Conservation (phyloP, 1,140 invertebrate genomes). For the Scaptodrosophila lebanonensis region DNA sequence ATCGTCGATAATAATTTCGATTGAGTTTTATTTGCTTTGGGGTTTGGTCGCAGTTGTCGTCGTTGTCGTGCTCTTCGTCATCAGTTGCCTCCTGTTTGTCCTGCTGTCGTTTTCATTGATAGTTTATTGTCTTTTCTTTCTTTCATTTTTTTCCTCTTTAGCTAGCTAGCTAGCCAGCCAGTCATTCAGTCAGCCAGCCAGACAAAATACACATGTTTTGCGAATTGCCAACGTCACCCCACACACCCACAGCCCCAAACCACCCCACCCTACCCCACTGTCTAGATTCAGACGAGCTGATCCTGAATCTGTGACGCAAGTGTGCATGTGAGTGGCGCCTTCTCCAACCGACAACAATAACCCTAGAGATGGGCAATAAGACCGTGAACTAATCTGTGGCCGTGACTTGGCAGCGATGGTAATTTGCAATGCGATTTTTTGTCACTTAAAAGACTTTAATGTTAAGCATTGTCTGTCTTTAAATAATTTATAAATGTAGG, state of each 20-base stretch:
- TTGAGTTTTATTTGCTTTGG: slow-evolving; percentile 70
- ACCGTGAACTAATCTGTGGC: not conserved
- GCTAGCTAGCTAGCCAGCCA: no score
- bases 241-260: slow-evolving; percentile 31
- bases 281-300: not conserved
- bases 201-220: slow-evolving; percentile 35
- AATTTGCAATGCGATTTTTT: no score
- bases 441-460: no score
- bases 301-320: slow-evolving; percentile 51
- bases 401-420: slow-evolving; percentile 1
- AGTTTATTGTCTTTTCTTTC: slow-evolving; percentile 69
- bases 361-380: no score
- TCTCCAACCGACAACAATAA: no score
- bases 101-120: slow-evolving; percentile 38
- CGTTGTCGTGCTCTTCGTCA: no score
- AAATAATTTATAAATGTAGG: no score
- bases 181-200: slow-evolving; percentile 27
- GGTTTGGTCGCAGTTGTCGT: slow-evolving; percentile 33
- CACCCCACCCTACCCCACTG: not conserved
- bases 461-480: no score
- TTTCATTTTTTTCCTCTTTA: no score
- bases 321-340: not conserved
- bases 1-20: slow-evolving; percentile 71
- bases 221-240: not conserved
- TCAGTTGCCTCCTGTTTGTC: not conserved